Evolutionary conservation across 2,888 invertebrate genomes (phyloP), one percentile per base, ranked within the genome.

Genomic region (Orgyia antiqua): DNA sequence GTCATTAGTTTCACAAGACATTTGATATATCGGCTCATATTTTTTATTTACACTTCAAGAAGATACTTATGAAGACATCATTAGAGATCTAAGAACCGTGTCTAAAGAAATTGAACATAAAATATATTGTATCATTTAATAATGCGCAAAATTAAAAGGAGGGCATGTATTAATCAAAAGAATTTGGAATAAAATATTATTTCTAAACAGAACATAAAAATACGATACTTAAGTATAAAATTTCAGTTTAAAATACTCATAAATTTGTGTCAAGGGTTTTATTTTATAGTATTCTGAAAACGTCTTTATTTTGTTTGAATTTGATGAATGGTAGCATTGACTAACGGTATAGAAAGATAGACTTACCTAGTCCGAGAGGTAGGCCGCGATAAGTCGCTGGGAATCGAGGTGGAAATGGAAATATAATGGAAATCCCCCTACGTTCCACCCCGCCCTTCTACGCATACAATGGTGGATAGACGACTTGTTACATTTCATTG

Each of bases 401-500:
- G 75, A 83, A 83, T 77, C 68, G 86, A 84, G 83, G 83, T 86
- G 86, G 84, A 83, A 86, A 86, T 86, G 84, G 83, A 82, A 86
- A 84, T 86, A 83, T 86, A 86, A 86, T 86, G 84, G 82, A 77
- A 79, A 70, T 65, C 67, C 68, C 68, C 62, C 39, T 38, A 37
- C 47, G 41, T 54, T 44, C 44, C 51, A 41, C 32, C 39, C 50
- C 45, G 45, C 58, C 53, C 58, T 62, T 51, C 49, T 49, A 52
- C 58, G 59, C 71, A 65, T 68, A 84, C 86, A 86, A 86, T 86
- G 80, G 73, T 65, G 77, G 73, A 80, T 76, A 76, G 79, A 83
- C 83, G 84, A 83, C 84, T 86, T 80, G 84, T 84, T 84, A 84
- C 86, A 82, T 84, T 84, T 83, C 86, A 86, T 84, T 86, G 86